Conservation (phyloP, 2,113 vertebrate genomes). For the Oriolus oriolus region DNA sequence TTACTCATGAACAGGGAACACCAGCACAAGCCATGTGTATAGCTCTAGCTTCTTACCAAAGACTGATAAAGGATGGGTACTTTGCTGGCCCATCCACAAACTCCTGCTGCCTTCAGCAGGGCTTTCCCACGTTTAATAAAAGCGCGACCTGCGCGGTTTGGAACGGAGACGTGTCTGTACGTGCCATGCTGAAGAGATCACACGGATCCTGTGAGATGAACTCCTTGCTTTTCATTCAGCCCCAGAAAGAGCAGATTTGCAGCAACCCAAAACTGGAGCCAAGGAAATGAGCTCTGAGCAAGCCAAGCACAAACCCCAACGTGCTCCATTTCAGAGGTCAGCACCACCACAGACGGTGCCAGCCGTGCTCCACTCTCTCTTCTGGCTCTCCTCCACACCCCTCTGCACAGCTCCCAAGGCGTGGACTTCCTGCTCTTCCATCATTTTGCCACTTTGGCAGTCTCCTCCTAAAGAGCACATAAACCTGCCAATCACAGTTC, state of each 20-base stretch:
- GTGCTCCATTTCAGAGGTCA: neutral
- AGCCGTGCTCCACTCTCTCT: neutral
- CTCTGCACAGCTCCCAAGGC: neutral
- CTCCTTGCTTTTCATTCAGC: neutral
- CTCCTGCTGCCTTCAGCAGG: neutral
- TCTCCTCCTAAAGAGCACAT: neutral
- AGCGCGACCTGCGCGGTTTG: accelerated
- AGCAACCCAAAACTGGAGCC: neutral
- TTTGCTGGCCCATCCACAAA: neutral
- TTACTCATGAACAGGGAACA: neutral
- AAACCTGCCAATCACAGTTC: neutral
- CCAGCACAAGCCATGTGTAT: neutral
- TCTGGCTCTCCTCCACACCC: neutral
- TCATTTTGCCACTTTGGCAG: neutral
- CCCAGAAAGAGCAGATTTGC: neutral
- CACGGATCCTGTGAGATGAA: neutral
- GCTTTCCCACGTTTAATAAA: neutral
- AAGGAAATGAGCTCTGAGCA: neutral
- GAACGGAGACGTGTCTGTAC: accelerated
- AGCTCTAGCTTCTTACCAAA: neutral
- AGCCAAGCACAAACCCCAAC: neutral
- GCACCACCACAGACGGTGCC: neutral
- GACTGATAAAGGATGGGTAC: neutral
- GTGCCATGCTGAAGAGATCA: neutral
- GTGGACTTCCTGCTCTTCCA: neutral